Evolutionary conservation across 2,113 vertebrate genomes (phyloP).

Genomic region (Amblyornis subalaris): DNA sequence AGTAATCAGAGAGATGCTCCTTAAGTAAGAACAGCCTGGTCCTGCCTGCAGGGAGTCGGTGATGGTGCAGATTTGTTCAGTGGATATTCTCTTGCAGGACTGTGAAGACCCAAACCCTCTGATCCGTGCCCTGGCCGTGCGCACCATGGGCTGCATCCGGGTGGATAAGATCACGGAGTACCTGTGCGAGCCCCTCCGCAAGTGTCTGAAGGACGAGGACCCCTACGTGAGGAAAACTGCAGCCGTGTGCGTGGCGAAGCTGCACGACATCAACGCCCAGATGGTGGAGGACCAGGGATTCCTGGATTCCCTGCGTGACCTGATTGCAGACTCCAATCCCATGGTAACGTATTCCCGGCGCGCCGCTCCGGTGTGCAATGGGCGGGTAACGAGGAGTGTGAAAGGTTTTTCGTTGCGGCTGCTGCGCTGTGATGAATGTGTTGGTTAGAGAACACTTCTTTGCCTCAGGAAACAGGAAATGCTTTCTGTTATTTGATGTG

Average conservation of each 20-base stretch:
- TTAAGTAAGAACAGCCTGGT: background rate
- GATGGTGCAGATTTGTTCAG: background rate
- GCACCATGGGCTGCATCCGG: slow-evolving; percentile 97
- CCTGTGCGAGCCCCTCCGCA: slow-evolving; percentile 94
- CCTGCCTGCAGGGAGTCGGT: background rate
- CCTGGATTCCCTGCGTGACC: slow-evolving; percentile 92
- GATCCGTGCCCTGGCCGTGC: slow-evolving; percentile 94
- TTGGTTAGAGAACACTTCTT: background rate
- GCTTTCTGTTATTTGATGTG: background rate
- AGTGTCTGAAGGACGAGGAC: slow-evolving; percentile 97
- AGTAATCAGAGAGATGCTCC: background rate
- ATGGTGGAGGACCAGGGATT: slow-evolving; percentile 99
- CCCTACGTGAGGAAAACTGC: slow-evolving; percentile 97
- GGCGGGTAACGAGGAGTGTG: accelerated
- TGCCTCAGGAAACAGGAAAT: background rate
- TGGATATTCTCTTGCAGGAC: slow-evolving; percentile 70
- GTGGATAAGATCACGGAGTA: slow-evolving; percentile 99
- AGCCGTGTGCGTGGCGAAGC: slow-evolving; percentile 95
- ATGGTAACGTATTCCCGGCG: slow-evolving; percentile 74
- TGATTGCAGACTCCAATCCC: slow-evolving; percentile 98
- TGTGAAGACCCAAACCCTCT: slow-evolving; percentile 98
- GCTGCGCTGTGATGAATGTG: accelerated
- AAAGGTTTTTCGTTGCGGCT: background rate
- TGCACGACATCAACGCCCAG: slow-evolving; percentile 98
- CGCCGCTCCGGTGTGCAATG: too few species aligned